phyloP scores from a whole-genome alignment of 2,888 invertebrate species.

The Trimorus sp. region DNA sequence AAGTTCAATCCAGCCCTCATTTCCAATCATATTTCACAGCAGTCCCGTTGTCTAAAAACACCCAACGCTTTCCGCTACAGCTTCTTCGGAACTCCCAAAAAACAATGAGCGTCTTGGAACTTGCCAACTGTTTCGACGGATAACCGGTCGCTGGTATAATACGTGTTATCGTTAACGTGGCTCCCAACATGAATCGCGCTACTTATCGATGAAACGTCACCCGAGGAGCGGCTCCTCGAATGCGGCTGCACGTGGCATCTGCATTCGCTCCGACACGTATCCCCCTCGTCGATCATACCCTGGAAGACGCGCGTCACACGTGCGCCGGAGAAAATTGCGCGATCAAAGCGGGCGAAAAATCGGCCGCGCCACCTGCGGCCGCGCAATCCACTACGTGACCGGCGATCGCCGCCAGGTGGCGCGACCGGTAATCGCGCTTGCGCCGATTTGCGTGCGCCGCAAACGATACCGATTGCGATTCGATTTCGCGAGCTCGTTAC shows the following conservation, averaged over 20 bases:
- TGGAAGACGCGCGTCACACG: constrained; percentile 46
- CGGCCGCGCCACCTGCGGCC: neutral
- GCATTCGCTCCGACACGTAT: constrained; percentile 61
- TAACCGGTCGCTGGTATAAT: constrained; percentile 26
- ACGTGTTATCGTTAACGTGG: constrained; percentile 27
- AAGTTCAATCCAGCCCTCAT: no score
- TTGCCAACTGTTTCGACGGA: neutral
- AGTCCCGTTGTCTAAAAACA: no score
- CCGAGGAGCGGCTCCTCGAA: constrained; percentile 50
- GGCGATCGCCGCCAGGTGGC: neutral
- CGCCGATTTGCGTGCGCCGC: constrained; percentile 29
- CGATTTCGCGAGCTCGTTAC: constrained; percentile 24
- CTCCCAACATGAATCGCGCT: constrained; percentile 58
- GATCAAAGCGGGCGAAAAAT: constrained; percentile 7
- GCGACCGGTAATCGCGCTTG: constrained; percentile 16
- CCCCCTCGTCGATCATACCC: constrained; percentile 60
- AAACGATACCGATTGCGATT: constrained; percentile 53
- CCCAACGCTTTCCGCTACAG: constrained; percentile 1
- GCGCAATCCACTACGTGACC: neutral
- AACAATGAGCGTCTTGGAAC: neutral
- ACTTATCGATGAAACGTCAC: constrained; percentile 64
- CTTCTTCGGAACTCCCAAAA: neutral
- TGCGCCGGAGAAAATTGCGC: constrained; percentile 36
- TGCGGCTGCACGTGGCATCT: constrained; percentile 65
- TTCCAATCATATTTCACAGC: no score